Base-by-base conservation (phyloP, 1,140 invertebrate species). In the Sarcophaga bullata region DNA sequence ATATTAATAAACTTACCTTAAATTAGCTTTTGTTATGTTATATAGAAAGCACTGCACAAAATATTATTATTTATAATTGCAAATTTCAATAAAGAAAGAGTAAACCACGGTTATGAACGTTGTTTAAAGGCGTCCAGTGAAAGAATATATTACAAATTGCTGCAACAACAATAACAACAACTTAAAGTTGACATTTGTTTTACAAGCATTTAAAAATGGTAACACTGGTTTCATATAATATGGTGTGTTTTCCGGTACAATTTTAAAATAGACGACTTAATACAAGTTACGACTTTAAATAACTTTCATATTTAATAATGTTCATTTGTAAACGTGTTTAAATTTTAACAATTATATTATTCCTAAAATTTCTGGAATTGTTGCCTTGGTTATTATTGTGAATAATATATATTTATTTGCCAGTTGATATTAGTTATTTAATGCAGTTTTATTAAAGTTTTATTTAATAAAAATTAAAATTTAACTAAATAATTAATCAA, bases 241-340 rank as follows among this genome's bases (percentile, higher is more conserved):
- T 25, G n/a, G 25, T 19, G n/a, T 68, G 62, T 68, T 68, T 68
- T 68, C 62, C 62, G 62, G 62, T 68, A 68, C 17, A 68, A 25
- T 19, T 68, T 68, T 10, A 52, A 52, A 10, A 52, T 52, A 52
- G 13, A 6, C 9, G 50, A 52, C 13, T 52, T 52, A 52, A 10
- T 52, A 9, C 2, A 52, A 6, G 50, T 52, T 52, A 52, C 6
- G 6, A 9, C 0, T 52, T 52, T 52, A 10, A 52, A 52, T 52
- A 10, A 52, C 8, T 52, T 52, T 52, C 8, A 9, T 52, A 52
- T 13, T 52, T 52, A 52, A 52, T 52, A 2, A 37, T 37, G 4
- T 37, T 37, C 1, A 37, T 37, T 37, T 37, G 25, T 37, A 37
- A 37, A n/a, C n/a, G 25, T 37, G 1, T 37, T 37, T 37, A 37